Conservation (phyloP, 2,888 invertebrate genomes). For the Caenorhabditis becei region DNA sequence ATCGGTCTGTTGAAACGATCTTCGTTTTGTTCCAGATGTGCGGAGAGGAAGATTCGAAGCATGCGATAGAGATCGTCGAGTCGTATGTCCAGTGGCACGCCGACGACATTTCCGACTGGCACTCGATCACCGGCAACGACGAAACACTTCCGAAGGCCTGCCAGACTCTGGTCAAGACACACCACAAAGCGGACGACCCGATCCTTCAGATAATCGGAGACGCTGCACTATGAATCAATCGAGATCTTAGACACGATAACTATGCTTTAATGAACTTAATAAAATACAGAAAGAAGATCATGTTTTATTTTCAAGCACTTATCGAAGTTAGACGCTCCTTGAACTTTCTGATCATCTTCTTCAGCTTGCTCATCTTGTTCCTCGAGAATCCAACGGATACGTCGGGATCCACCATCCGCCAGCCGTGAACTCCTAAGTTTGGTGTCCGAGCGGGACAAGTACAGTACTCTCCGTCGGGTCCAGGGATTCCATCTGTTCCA, state of each 20-base stretch:
- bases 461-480: conserved; percentile 56
- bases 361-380: conserved; percentile 25
- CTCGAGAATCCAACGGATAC: conserved; percentile 25
- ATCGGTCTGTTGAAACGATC: neutral
- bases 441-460: conserved; percentile 49
- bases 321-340: conserved; percentile 19
- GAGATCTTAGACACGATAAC: conserved; percentile 25
- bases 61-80: conserved; percentile 72
- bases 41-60: conserved; percentile 65
- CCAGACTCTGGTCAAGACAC: conserved; percentile 38
- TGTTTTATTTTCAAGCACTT: neutral
- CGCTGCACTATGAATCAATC: conserved; percentile 8
- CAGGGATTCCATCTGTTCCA: conserved; percentile 35
- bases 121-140: conserved; percentile 72
- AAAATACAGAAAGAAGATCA: neutral
- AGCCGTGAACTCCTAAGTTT: conserved; percentile 39
- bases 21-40: conserved; percentile 70
- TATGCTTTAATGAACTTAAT: conserved; percentile 42
- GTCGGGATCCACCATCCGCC: conserved; percentile 6
- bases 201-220: conserved; percentile 62
- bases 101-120: conserved; percentile 77
- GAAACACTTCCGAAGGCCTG: conserved; percentile 61
- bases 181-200: conserved; percentile 56
- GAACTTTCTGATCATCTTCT: conserved; percentile 33
- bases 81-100: conserved; percentile 79